Base-by-base conservation (phyloP, 1,140 invertebrate species). In the Drosophila kikkawai region DNA sequence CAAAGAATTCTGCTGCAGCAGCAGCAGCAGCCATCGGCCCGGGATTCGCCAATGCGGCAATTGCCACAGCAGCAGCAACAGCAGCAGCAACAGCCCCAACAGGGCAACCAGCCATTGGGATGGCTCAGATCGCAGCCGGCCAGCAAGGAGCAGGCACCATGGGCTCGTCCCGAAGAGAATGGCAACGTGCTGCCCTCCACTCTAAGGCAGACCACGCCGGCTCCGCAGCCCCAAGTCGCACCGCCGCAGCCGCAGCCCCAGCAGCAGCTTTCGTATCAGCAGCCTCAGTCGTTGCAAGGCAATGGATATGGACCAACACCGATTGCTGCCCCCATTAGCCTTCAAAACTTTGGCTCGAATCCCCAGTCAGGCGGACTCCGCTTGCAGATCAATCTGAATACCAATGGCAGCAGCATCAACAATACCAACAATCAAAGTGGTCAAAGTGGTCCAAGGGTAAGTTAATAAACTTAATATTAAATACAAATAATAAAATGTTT, bases 131-230 rank as follows among this genome's bases (percentile, higher is more conserved):
- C 84, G 5, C 87, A 92, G 47, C 81, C 91, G 9, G 68, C 73
- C 11, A 44, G 53, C 56, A 92, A 91, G 75, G 91, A 92, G 44
- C 91, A 92, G 70, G 87, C 91, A 22, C 83, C 91, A 13, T 92
- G 91, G 91, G 91, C 86, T 56, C 91, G 91, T 59, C 76, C 91
- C 45, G 91, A 92, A 48, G 91, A 92, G 65, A 91, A 92, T 56
- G 82, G 91, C 53, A 92, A 92, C 51, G 84, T 92, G 12, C 51
- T 92, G 84, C 91, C 91, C 45, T 92, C 91, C 26, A 75, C 73
- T 7, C 51, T 88, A 39, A 67, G 84, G 2, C 91, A 92, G 67
- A 85, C 79, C 3, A 84, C 83, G 39, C 83, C 83, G 22, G 61
- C 75, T 34, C 57, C 59, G n/a, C 79, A 82, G 59, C 59, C 68